Percentiles rank a stretch among this genome's conserved stretches.
phyloP scores from a whole-genome alignment of 2,797 vertebrate species.

The Psittacula derbiana region DNA sequence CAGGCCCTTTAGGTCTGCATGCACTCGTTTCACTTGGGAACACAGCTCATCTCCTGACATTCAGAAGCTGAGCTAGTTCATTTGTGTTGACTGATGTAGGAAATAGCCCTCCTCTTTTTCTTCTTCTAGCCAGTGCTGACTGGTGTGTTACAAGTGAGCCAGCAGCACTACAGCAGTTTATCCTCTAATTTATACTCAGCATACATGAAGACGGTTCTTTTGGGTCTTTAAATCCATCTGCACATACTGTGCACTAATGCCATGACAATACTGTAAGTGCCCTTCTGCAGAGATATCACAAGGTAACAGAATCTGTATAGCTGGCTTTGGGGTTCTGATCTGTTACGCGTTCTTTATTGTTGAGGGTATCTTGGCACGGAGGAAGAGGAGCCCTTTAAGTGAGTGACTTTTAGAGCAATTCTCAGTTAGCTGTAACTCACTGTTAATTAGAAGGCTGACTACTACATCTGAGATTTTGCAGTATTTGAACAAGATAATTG shows the following conservation, averaged over 20 bases:
- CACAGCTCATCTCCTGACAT: background rate
- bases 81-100: rapidly evolving
- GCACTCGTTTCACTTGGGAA: rapidly evolving
- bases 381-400: background rate
- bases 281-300: background rate
- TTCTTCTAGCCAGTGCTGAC: background rate
- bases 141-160: background rate
- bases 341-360: background rate
- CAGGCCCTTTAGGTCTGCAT: background rate
- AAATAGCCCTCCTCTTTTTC: background rate
- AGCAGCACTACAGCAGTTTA: background rate
- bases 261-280: background rate
- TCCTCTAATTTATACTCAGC: background rate
- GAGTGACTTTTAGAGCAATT: background rate
- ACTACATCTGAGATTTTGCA: background rate
- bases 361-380: background rate
- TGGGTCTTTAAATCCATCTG: background rate
- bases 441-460: background rate
- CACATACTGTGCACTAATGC: background rate
- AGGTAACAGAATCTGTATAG: background rate
- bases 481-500: background rate
- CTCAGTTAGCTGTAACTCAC: background rate
- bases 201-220: background rate
- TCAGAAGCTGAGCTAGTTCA: background rate
- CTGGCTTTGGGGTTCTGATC: background rate